Evolutionary conservation across 2,888 invertebrate species (phyloP), one percentile per base, ranked within the genome.

Genomic region (Junonia oenone): DNA sequence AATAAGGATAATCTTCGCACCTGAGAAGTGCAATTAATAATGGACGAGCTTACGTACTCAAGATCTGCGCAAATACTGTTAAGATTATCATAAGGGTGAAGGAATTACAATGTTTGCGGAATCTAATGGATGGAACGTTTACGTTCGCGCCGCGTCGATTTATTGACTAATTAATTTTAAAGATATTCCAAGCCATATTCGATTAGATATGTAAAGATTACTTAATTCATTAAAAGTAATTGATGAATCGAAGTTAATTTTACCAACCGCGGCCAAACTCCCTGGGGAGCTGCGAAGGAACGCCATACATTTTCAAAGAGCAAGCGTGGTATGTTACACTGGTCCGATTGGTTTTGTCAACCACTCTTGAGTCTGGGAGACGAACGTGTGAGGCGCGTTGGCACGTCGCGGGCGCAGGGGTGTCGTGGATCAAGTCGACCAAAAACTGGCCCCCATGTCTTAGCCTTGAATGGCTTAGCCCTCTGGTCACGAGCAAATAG

Each of bases 391-490:
- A 56, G 62, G 61, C 55, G 61, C 47, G 51, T 55, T 58, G 58
- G 64, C 56, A 61, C 54, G 59, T 53, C 45, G 65, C 63, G 67
- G 66, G 65, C 60, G 64, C 65, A 66, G 66, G 65, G 67, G 67
- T 66, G 63, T 61, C 63, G 63, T 62, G 82, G 88, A 88, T 88
- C 86, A 85, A 80, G 82, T 85, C 77, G 72, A 80, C 84, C 90
- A 90, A 90, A 90, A 90, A 90, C 88, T 90, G 86, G 90, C 81
- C 85, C 78, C 76, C 69, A 78, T 76, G 76, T 70, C 82, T 87
- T 90, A 89, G 88, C 90, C 90, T 89, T 89, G 90, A 88, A 89
- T 89, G 90, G 90, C 81, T 89, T 86, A 90, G 87, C 89, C 88
- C 81, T 82, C 82, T 84, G 89, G 89, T 83, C 87, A 86, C 77